Evolutionary conservation across 2,113 vertebrate species (phyloP).

Genomic region (Paracanthobrama guichenoti): DNA sequence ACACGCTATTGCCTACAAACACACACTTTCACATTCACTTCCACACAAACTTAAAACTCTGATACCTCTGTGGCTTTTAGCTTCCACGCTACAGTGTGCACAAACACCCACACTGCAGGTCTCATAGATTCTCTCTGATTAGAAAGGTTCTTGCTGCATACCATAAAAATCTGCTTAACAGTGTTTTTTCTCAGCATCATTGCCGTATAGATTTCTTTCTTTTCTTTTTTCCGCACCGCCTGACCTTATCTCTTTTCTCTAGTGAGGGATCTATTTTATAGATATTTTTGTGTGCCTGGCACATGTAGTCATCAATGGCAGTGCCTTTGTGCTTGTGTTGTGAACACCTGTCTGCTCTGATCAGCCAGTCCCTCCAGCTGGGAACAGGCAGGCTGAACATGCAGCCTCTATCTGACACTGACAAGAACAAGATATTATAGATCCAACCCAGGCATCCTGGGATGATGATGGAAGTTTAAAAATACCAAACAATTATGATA

Average conservation of each 20-base stretch:
- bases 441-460: conserved; percentile 63
- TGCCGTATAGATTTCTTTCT: conserved; percentile 64
- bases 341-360: conserved; percentile 77
- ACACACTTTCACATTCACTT: conserved; percentile 17
- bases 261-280: conserved; percentile 75
- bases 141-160: conserved; percentile 36
- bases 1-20: conserved; percentile 25
- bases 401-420: conserved; percentile 70
- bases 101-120: conserved; percentile 7
- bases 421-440: conserved; percentile 72
- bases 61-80: conserved; percentile 25
- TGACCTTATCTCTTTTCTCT: conserved; percentile 72
- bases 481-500: conserved; percentile 23
- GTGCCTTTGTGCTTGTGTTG: conserved; percentile 72
- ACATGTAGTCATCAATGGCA: conserved; percentile 72
- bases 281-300: conserved; percentile 73
- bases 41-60: conserved; percentile 23
- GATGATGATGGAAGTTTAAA: conserved; percentile 52
- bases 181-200: conserved; percentile 60
- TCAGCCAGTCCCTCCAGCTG: conserved; percentile 71
- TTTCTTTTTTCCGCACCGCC: conserved; percentile 55
- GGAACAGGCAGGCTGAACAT: conserved; percentile 67
- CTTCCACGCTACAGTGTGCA: background rate
- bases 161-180: conserved; percentile 61
- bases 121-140: conserved; percentile 20